Percentiles rank a stretch among this genome's conserved stretches.
phyloP scores from a whole-genome alignment of 2,797 vertebrate genomes.

The Pelobates cultripes region DNA sequence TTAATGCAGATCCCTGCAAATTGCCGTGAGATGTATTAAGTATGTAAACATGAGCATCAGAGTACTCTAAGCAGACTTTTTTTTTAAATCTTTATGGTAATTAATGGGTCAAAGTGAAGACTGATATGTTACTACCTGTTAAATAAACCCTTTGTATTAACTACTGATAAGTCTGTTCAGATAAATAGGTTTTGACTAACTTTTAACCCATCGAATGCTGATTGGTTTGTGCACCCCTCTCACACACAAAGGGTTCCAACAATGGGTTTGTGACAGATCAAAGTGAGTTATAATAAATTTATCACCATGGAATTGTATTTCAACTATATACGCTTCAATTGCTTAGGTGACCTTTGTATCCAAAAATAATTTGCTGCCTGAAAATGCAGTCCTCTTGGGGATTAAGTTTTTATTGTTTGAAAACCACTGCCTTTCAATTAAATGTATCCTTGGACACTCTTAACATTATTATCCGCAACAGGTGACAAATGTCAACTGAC shows the following conservation, averaged over 20 bases:
- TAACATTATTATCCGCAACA: background rate
- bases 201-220: background rate
- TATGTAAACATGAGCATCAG: too few species aligned
- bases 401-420: background rate
- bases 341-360: background rate
- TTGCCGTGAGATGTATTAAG: too few species aligned
- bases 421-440: slow-evolving; percentile 10
- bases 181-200: too few species aligned
- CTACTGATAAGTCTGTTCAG: too few species aligned
- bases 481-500: slow-evolving; percentile 10
- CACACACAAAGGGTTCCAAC: background rate
- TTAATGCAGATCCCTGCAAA: too few species aligned
- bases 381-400: background rate
- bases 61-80: too few species aligned
- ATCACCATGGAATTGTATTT: background rate
- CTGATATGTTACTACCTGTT: too few species aligned
- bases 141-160: too few species aligned
- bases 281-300: background rate
- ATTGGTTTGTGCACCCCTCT: background rate
- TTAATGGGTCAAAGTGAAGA: too few species aligned
- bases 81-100: too few species aligned
- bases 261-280: background rate
- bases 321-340: background rate
- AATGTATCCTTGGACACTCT: background rate
- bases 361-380: background rate